Conservation (phyloP, 2,797 vertebrate species). For the Syndactyla subalaris region DNA sequence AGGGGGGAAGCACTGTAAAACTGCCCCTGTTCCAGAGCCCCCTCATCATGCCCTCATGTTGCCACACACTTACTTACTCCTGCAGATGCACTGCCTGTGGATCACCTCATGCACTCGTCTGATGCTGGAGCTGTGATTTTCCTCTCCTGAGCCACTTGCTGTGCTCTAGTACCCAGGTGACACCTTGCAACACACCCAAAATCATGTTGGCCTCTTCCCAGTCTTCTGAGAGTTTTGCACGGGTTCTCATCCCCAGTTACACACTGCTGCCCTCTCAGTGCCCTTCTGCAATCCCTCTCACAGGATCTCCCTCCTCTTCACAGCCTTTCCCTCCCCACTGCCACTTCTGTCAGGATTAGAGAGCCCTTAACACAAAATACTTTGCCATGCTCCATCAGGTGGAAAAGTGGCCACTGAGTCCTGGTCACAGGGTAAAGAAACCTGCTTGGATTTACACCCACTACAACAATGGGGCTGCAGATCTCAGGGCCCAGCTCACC, state of each 20-base stretch:
- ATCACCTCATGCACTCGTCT: accelerated
- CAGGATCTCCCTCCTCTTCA: background rate
- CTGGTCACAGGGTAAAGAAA: background rate
- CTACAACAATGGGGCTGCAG: background rate
- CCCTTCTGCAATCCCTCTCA: background rate
- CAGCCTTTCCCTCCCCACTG: background rate
- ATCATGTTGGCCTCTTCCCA: background rate
- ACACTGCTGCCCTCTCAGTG: background rate
- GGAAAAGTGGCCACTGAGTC: background rate
- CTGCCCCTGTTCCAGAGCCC: accelerated
- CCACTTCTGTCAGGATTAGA: background rate
- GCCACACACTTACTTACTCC: background rate
- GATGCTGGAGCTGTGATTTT: background rate
- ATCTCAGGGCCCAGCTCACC: background rate
- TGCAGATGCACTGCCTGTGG: background rate
- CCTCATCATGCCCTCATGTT: background rate
- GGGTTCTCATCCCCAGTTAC: background rate
- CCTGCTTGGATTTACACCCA: background rate
- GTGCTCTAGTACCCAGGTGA: background rate
- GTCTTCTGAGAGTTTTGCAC: accelerated
- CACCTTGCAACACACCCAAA: background rate
- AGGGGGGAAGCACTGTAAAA: background rate
- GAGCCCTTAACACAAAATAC: accelerated
- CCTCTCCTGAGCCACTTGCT: background rate
- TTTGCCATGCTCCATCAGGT: background rate